Evolutionary conservation across 2,113 vertebrate genomes (phyloP), one percentile per base, ranked within the genome.

Genomic region (Myxocyprinus asiaticus): DNA sequence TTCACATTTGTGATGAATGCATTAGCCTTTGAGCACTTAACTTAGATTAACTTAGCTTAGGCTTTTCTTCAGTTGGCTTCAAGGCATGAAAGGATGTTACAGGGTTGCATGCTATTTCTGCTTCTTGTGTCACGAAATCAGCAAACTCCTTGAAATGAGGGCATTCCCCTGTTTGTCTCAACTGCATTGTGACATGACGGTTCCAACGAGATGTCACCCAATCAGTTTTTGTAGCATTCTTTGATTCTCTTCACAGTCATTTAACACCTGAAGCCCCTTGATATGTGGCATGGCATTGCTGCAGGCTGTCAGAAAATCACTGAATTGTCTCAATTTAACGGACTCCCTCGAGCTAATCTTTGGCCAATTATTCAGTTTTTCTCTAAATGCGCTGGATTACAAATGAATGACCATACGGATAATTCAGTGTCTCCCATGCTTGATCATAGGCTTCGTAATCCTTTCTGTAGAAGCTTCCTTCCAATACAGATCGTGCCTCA

Each of bases 171-270:
- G 2, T 17, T 44, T 82, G 50, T 56, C 9, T 2, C 22, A 84
- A 61, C 33, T 76, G 43, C 12, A 73, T 78, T 51, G 80, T 82
- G 12, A 85, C 81, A 77, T 81, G n/a, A 2, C 53, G 75, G 67
- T 82, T 88, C 83, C 85, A 88, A 0, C 67, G 17, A 43, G 83
- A 80, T 0, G 79, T 85, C 6, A 83, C 6, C 81, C 79, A 87
- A 14, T 85, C 83, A 80, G 83, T 66, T 84, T 84, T 22, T 59
- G 55, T 0, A 81, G 44, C 65, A 84, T 65, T 7, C n/a, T 85
- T 14, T 1, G 3, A 64, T 86, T 86, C 5, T 85, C 77, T 14
- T 86, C 68, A 15, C 78, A 86, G 12, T 87, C 69, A 8, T 83
- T 83, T 45, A 83, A 70, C 6, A 83, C 73, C 3, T 80, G 53